Evolutionary conservation across 2,797 vertebrate species (phyloP), one percentile per base, ranked within the genome.

Genomic region (Sciaenops ocellatus): DNA sequence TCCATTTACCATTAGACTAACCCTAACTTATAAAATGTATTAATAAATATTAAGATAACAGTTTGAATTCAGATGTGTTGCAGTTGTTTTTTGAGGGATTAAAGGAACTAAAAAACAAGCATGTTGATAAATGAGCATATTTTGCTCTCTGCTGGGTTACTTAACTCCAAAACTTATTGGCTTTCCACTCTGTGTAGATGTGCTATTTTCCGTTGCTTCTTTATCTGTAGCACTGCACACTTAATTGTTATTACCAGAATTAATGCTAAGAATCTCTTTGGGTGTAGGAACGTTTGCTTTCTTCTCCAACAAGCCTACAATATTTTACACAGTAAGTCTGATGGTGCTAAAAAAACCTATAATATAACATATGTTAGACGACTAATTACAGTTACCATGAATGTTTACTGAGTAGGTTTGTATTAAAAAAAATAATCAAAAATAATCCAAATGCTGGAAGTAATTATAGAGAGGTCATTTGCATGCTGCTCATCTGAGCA

Each of bases 121-220:
- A 57, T 34, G 20, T 34, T 59, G 30, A 60, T 60, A 17, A 62
- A 62, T 18, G n/a, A 61, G 38, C 59, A 44, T 15, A n/a, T 44
- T 63, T 13, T 13, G 10, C 62, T 6, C 5, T 65, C 47, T 34
- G 47, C 26, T 65, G 28, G 18, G 3, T 13, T 50, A 47, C 56
- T 59, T 59, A 59, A 59, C 56, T 59, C n/a, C 3, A 42, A 8
- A 61, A 15, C 24, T 20, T 47, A 47, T 64, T 65, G 47, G 63
- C 28, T 34, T n/a, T 50, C 26, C 30, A 6, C 8, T 11, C 46
- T 12, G 4, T 34, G 1, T 13, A 4, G 46, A 30, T 15, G 11
- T 20, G 63, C 63, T n/a, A n/a, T 30, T 48, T 50, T 12, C 34
- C 63, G 34, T 65, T 50, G 26, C 28, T 34, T 51, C 50, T n/a